Evolutionary conservation across 1,140 invertebrate species (phyloP).

Genomic region (Acromyrmex echinatior): DNA sequence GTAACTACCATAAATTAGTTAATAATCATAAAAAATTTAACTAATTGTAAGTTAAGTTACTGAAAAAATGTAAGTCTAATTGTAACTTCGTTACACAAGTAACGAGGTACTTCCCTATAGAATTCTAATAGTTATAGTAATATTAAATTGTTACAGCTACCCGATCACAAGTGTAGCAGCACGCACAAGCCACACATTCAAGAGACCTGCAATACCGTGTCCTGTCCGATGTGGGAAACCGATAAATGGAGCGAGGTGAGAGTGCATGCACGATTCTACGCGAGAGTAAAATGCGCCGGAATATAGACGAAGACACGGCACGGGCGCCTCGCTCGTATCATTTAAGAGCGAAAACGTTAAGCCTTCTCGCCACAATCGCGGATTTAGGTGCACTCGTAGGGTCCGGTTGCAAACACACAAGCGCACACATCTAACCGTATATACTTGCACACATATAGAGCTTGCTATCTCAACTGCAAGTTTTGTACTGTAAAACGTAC

Average conservation of each 20-base stretch:
- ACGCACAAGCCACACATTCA: conserved; percentile 91
- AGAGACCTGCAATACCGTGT: conserved; percentile 93
- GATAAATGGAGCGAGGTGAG: conserved; percentile 94
- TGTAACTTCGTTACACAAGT: too few species aligned
- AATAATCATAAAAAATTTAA: too few species aligned
- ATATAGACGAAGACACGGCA: background rate
- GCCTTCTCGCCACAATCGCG: conserved; percentile 43
- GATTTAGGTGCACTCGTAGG: conserved; percentile 41
- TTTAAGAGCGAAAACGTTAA: conserved; percentile 54
- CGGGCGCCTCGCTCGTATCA: conserved; percentile 26
- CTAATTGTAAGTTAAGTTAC: too few species aligned
- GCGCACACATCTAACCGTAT: background rate
- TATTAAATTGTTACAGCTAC: conserved; percentile 87
- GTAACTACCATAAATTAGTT: too few species aligned
- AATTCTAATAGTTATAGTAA: background rate
- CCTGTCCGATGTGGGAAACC: conserved; percentile 94
- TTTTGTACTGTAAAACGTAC: conserved; percentile 46
- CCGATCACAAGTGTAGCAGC: conserved; percentile 91
- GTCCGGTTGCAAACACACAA: conserved; percentile 29
- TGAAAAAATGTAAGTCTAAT: too few species aligned
- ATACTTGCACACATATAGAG: background rate
- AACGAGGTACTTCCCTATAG: background rate
- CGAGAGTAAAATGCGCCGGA: conserved; percentile 29
- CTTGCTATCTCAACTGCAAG: conserved; percentile 48
- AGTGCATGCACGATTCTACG: conserved; percentile 44